Percentiles rank a stretch among this genome's conserved stretches.
Evolutionary conservation across 2,888 invertebrate genomes (phyloP).

Genomic region (Schizaphis graminum): DNA sequence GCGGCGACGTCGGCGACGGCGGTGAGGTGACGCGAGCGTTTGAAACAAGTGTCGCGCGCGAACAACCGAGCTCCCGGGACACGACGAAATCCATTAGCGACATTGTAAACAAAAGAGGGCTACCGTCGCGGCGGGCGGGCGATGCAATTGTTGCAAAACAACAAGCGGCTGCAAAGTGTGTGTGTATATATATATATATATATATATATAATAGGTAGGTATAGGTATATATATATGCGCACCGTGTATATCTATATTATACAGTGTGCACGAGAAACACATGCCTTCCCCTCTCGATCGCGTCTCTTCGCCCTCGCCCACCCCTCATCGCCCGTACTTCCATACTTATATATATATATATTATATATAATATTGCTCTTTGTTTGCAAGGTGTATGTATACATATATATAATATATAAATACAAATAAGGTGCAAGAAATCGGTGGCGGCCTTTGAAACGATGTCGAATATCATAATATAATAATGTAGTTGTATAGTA

Average conservation of each 20-base stretch:
- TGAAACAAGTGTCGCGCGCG: constrained; percentile 63
- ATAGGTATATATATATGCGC: neutral
- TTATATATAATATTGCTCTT: neutral
- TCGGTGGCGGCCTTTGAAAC: constrained; percentile 41
- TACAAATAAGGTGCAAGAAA: constrained; percentile 44
- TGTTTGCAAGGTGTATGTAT: constrained; percentile 22
- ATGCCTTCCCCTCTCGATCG: constrained; percentile 46
- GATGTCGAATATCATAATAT: constrained; percentile 10
- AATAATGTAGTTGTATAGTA: neutral
- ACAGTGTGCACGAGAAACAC: neutral
- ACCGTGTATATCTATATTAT: neutral
- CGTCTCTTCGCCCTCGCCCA: neutral
- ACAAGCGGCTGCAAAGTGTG: neutral
- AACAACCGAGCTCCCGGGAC: constrained; percentile 63
- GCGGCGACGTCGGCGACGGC: neutral
- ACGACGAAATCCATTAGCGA: constrained; percentile 67
- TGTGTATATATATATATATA: neutral
- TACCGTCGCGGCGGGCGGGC: constrained; percentile 43
- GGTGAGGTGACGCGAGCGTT: constrained; percentile 29
- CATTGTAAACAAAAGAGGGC: constrained; percentile 67
- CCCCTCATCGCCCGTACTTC: neutral
- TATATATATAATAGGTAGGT: neutral
- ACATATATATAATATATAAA: neutral
- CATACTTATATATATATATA: neutral
- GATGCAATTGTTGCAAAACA: constrained; percentile 60